These are phyloP conservation scores for Chaetoderma sp. DNA, from an alignment of 2,888 invertebrate species.

Conservation along the genomic window DNA sequence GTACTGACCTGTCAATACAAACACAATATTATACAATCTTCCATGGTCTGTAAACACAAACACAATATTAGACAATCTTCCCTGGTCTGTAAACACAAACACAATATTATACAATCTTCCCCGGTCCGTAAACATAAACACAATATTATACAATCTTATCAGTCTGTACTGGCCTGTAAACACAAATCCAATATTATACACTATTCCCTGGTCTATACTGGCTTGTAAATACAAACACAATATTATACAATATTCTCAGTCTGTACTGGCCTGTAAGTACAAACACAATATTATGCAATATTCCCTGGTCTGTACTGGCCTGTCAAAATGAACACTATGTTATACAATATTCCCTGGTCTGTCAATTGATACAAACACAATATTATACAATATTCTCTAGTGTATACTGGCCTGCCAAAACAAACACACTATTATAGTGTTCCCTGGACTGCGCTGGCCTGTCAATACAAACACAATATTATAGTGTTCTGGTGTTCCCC, in stretches of 20 bases:
- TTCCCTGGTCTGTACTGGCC: too few species aligned
- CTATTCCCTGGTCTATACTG: too few species aligned
- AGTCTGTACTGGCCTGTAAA: too few species aligned
- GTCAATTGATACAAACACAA: conserved; percentile 73
- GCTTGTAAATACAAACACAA: too few species aligned
- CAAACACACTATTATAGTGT: conserved; percentile 14
- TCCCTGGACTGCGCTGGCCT: too few species aligned
- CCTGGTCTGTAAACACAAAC: too few species aligned
- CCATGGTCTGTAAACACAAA: conserved; percentile 72
- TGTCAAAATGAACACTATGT: too few species aligned
- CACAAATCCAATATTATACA: too few species aligned
- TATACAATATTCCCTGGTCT: conserved; percentile 76
- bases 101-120: conserved; percentile 80
- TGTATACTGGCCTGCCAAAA: conserved; percentile 72
- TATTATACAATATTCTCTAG: conserved; percentile 77
- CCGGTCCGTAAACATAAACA: conserved; percentile 70
- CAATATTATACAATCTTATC: not conserved
- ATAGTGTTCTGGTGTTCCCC: not conserved
- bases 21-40: conserved; percentile 79
- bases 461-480: too few species aligned
- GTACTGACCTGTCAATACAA: too few species aligned
- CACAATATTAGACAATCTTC: not conserved
- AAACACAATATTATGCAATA: conserved; percentile 12
- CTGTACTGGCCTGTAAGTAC: conserved; percentile 72
- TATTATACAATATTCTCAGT: conserved; percentile 77